Evolutionary conservation across 2,888 invertebrate genomes (phyloP), one percentile per base, ranked within the genome.

Genomic region (Eupithecia inturbata): DNA sequence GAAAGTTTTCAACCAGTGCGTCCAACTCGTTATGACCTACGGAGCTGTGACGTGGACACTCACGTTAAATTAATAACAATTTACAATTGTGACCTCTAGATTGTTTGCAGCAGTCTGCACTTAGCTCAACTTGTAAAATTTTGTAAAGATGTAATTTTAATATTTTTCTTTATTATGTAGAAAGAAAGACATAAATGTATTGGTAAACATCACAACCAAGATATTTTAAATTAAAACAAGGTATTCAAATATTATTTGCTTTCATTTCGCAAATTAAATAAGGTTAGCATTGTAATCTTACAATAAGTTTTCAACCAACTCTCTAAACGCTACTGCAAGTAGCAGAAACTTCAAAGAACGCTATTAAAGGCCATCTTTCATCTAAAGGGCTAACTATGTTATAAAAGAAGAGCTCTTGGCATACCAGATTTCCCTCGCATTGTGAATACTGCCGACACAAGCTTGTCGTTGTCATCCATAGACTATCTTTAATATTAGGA

Each of bases 331-430:
- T 3, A 28, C 60, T 7, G 62, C 62, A 62, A 62, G 31, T 19
- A 62, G 62, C 31, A 62, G 26, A 67, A 64, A 26, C 41, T 31
- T 72, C 68, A 68, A 72, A 72, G 63, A 39, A n/a, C 28, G 28
- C 26, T 39, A 66, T 57, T 71, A 49, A 63, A 71, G 49, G 72
- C 72, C 57, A 72, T 64, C 72, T 68, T 68, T 72, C 68, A 68
- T 72, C 72, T 49, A 63, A 72, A 68, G 64, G 36, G 68, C 72
- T 68, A 68, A 68, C 63, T 45, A 39, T n/a, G 67, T 19, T 67
- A 33, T 41, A 31, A n/a, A 62, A 49, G 68, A 53, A 72, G 68
- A 7, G 68, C 68, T 49, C 63, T 68, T 45, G 63, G 33, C 22
- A 41, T 31, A 53, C 63, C 72, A 64, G 53, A 19, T 63, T 22